These are phyloP conservation scores for Corythornis madagascariensis DNA, from an alignment of 2,113 vertebrate genomes.

Conservation along the genomic window DNA sequence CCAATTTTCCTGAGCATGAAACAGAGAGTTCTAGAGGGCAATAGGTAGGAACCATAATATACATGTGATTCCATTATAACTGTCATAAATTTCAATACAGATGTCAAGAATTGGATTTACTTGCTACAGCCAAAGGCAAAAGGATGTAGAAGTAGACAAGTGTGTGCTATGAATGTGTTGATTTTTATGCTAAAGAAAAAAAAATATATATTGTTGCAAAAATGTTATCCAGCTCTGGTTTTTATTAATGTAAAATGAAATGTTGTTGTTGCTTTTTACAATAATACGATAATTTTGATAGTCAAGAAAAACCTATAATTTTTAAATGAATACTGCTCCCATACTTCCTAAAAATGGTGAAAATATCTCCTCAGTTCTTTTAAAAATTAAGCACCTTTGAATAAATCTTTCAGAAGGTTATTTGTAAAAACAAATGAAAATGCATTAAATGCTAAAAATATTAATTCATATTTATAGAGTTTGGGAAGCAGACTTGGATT, in stretches of 20 bases:
- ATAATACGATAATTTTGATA: background rate
- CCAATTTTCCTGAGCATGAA: background rate
- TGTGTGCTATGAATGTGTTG: background rate
- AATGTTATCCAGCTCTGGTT: background rate
- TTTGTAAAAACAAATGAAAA: background rate
- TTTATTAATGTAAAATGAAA: background rate
- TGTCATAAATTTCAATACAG: background rate
- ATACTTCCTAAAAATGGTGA: background rate
- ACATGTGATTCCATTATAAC: accelerated
- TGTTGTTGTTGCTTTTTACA: background rate
- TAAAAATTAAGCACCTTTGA: background rate
- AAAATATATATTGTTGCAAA: background rate
- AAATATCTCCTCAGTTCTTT: background rate
- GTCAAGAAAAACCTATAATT: background rate
- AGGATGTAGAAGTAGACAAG: background rate
- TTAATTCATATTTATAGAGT: background rate
- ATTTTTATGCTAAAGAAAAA: background rate
- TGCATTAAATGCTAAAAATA: background rate
- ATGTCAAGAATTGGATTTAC: background rate
- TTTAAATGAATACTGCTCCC: background rate
- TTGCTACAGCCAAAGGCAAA: background rate
- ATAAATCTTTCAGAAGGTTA: background rate
- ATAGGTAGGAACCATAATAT: background rate
- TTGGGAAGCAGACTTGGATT: background rate
- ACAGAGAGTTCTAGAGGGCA: background rate